These are phyloP conservation scores for Heterodera filipjevi DNA, from an alignment of 2,888 invertebrate species.

Conservation along the genomic window DNA sequence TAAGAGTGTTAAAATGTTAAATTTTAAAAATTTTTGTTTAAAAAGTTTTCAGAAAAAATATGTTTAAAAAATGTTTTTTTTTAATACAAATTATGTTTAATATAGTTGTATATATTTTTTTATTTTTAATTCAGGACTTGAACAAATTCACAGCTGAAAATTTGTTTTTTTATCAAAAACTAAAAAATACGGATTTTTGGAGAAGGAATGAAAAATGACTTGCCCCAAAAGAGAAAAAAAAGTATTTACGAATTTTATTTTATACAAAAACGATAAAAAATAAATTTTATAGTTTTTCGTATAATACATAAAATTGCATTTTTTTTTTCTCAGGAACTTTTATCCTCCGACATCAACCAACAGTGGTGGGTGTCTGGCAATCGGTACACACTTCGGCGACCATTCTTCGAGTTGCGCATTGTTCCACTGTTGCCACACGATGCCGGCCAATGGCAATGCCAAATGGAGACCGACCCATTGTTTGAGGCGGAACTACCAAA, in stretches of 20 bases:
- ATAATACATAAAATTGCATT: neutral
- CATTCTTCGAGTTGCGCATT: constrained; percentile 59
- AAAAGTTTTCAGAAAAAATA: no score
- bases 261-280: constrained; percentile 24
- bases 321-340: constrained; percentile 33
- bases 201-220: no score
- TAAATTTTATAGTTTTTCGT: constrained; percentile 16
- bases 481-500: constrained; percentile 48
- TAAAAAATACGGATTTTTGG: no score
- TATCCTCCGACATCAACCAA: constrained; percentile 36
- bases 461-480: constrained; percentile 62
- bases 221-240: no score
- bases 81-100: no score
- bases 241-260: neutral
- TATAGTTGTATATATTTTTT: no score
- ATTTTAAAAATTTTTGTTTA: no score
- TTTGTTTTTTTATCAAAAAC: no score
- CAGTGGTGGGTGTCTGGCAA: constrained; percentile 64
- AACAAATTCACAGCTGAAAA: no score
- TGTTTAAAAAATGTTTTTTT: no score
- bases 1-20: no score
- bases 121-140: no score
- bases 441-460: constrained; percentile 53
- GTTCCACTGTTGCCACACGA: constrained; percentile 56
- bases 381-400: constrained; percentile 52